Evolutionary conservation across 2,113 vertebrate genomes (phyloP), one percentile per base, ranked within the genome.

Genomic region (Alexandromys fortis): DNA sequence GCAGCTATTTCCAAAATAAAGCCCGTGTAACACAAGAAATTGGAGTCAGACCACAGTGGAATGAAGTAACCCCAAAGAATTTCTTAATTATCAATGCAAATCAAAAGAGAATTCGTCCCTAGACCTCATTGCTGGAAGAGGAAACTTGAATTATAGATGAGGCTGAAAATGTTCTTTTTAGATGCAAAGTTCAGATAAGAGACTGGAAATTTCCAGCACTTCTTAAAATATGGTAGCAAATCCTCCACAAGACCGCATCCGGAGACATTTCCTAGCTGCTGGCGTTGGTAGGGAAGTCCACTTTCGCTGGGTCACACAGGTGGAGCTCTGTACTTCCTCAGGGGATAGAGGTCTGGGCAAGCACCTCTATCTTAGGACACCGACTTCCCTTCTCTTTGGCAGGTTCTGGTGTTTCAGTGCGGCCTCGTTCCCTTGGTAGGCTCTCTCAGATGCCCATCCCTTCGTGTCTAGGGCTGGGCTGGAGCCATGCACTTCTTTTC

Each of bases 41-140:
- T 92, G 68, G 88, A 95, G 55, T 58, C 73, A 93, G 87, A 93
- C 68, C 90, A 83, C 52, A 78, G 61, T 75, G 35, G 63, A 85
- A 95, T 83, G 35, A 79, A 91, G 68, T 58, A 93, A 92, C 47
- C 73, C 61, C n/a, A 77, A 63, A 89, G 61, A 70, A 93, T 70
- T 22, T 95, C 83, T 89, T 93, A 93, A 87, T 91, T 95, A 94
- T 76, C 72, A 68, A 93, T 75, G 79, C 73, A 94, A 89, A 91
- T 78, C 77, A 86, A 96, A 93, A 42, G 38, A 77, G 63, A 96
- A 75, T 70, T 75, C 70, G 42, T 85, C 47, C 35, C 35, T 72
- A 49, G 33, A 82, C 21, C 24, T 95, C 81, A 55, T 33, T 90
- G 42, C 24, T 52, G 35, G 30, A 55, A 72, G 95, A 58, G 13